Base-by-base conservation (phyloP, 2,888 invertebrate genomes). In the Ernsta delagoae region DNA sequence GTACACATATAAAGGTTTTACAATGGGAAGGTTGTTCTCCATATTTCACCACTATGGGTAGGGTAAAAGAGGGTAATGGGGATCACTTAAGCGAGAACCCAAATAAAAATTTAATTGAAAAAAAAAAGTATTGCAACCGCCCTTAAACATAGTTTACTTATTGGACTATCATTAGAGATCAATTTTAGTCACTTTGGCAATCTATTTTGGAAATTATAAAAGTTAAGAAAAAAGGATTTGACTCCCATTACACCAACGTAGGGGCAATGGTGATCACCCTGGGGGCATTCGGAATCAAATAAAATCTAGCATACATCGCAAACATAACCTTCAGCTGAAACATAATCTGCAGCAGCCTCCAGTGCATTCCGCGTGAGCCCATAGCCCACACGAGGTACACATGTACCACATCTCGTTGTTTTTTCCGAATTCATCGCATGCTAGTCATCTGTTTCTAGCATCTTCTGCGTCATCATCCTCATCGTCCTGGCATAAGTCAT, bases 321-420 rank as follows among this genome's bases (percentile, higher is more conserved):
- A 45, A 45, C 45, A 45, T 45, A 45, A 45, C n/a, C 45, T 45
- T n/a, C 5, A 45, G 45, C 43, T 43, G 9, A 43, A 11, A 11
- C 43, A 11, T n/a, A n/a, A n/a, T n/a, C n/a, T n/a, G n/a, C n/a
- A n/a, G n/a, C n/a, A n/a, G n/a, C 43, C 11, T 9, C 43, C 43
- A 43, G 43, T 43, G 43, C 43, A 43, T 11, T 43, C 43, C 43
- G 43, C 43, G 43, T 43, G 43, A 43, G 43, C 43, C 43, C 43
- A 43, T 43, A 9, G 43, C 11, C 43, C 43, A 43, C 43, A 50
- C 50, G 71, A 72, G 56, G 74, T 75, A 61, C 73, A 75, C 39
- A 74, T 68, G 73, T 71, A 79, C 75, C 77, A 77, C 59, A 74
- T 71, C 62, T 79, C 77, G 34, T 77, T 75, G 68, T 77, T 70